Evolutionary conservation across 2,888 invertebrate species (phyloP).

Genomic region (Parnassius mnemosyne): DNA sequence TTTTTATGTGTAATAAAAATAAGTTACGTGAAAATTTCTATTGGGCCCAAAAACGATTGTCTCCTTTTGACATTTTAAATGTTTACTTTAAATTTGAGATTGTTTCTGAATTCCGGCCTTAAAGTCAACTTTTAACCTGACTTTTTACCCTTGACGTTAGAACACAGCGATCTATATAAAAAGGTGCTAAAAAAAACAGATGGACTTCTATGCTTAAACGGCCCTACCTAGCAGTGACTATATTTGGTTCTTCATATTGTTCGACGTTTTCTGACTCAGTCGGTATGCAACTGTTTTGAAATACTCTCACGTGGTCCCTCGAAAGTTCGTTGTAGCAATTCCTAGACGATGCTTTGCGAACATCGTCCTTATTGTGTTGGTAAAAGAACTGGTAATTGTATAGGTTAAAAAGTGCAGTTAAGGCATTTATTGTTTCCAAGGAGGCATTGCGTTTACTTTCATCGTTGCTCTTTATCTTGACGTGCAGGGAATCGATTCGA

Average conservation of each 20-base stretch:
- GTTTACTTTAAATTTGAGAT: too few relatives aligned
- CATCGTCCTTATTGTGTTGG: not conserved
- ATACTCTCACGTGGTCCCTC: constrained; percentile 36
- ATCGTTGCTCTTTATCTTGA: not conserved
- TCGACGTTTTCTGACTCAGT: constrained; percentile 34
- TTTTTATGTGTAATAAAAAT: too few relatives aligned
- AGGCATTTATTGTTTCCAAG: not conserved
- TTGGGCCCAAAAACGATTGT: too few relatives aligned
- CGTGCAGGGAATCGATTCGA: not conserved
- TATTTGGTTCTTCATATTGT: constrained; percentile 31
- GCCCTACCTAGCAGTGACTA: constrained; percentile 8
- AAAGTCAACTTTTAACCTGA: too few relatives aligned
- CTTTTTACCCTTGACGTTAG: too few relatives aligned
- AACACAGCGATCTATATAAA: too few relatives aligned
- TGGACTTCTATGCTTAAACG: too few relatives aligned
- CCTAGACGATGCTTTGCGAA: not conserved
- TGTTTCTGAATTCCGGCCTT: too few relatives aligned
- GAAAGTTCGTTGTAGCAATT: constrained; percentile 6
- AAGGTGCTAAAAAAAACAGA: too few relatives aligned
- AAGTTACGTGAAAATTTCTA: too few relatives aligned
- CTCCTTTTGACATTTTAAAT: too few relatives aligned
- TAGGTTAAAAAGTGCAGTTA: constrained; percentile 1
- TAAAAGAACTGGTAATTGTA: not conserved
- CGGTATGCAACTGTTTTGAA: constrained; percentile 35
- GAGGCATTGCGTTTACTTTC: not conserved